Evolutionary conservation across 2,113 vertebrate genomes (phyloP), one percentile per base, ranked within the genome.

Genomic region (Ondatra zibethicus): DNA sequence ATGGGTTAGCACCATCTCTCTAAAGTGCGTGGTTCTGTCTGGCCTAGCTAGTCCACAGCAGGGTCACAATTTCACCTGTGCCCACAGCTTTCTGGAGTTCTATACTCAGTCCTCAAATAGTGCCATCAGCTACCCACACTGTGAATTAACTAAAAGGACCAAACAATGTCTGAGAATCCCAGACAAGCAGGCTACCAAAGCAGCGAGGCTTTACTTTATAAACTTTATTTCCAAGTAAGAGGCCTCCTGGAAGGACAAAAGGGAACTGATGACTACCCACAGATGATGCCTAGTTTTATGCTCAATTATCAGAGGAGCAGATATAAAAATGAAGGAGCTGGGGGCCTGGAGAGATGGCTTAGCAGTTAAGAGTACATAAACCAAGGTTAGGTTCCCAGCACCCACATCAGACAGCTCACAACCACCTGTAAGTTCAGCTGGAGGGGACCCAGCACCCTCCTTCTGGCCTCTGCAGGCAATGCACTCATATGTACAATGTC

Each of bases 161-260:
- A 45, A 84, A 66, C 8, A 84, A 68, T 0, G 33, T 47, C 89
- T 94, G 75, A 94, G 89, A 72, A 75, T 13, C 36, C 36, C 21
- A 89, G 17, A 52, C 9, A 91, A 19, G 63, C 21, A 76, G 70
- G 65, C 39, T 91, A 61, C 68, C 76, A 93, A 94, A 95, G 61
- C 61, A 96, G 80, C 17, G 68, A 91, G 12, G 86, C 63, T 91
- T 47, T n/a, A 93, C 89, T 95, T 97, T 89, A 84, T 92, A 66
- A 96, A 50, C 33, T 88, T 45, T 88, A 88, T 87, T 96, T 81
- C 66, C 27, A 90, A 92, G 29, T 1, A 94, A 50, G 85, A 97
- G 19, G 14, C 94, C 45, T 21, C 33, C 75, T 6, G 94, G 70
- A 88, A 89, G 50, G 21, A 95, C 12, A 94, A 29, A 81, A 42